Base-by-base conservation (phyloP, 1,140 invertebrate genomes). In the Artemia franciscana region DNA sequence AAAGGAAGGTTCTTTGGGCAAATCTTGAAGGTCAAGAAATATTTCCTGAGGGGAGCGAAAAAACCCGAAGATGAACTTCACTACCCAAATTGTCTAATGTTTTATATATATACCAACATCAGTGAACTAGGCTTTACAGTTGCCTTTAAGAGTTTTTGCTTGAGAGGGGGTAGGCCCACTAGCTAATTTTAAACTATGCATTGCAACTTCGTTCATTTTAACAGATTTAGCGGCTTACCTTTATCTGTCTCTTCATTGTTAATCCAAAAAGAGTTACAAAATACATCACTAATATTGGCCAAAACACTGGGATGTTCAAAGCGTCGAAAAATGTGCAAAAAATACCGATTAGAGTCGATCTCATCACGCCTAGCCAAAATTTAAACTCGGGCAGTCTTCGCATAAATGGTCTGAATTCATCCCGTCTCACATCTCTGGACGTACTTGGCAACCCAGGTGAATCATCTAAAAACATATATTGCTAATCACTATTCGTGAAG, bases 161-260 rank as follows among this genome's bases (percentile, higher is more conserved):
- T 39, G n/a, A 39, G 7, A 39, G 30, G 7, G 30, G 7, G n/a
- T 39, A 39, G 7, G 30, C n/a, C 7, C 7, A 39, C 7, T 9
- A 39, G 7, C n/a, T n/a, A 9, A n/a, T 9, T 9, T 9, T 9
- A n/a, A n/a, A n/a, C n/a, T n/a, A n/a, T n/a, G n/a, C n/a, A n/a
- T 0, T 18, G 26, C 12, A 18, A 58, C 27, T 61, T 27, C 2
- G 12, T 15, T 15, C 0, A 21, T 24, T 39, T 56, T 30, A 3
- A 23, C 24, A 30, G 24, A 12, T 56, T 26, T 24, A 64, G 18
- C 58, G 23, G 65, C 74, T 79, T 78, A 95, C 91, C 83, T 88
- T 95, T 69, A 99, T 98, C 81, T 99, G 96, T 71, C 92, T 83
- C 75, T 97, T 98, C 95, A 99, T 98, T 59, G 95, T 99, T 68